Base-by-base conservation (phyloP, 2,797 vertebrate genomes). In the Cyprinodon diabolis region DNA sequence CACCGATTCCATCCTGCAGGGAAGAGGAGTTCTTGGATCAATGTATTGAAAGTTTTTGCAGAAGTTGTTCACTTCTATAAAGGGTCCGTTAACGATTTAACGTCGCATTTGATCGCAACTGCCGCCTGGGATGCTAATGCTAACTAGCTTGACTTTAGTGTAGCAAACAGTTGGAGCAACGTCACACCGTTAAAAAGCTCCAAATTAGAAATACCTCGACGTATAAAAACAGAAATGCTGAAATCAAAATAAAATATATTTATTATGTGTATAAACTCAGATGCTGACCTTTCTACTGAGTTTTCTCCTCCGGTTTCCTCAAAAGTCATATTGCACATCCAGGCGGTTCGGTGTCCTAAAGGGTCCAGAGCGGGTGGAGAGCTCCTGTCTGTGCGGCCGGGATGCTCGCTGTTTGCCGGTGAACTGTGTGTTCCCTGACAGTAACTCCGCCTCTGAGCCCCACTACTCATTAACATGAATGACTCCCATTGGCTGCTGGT, bases 261-360 rank as follows among this genome's bases (percentile, higher is more conserved):
- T 30, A 67, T 45, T 43, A 1, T 40, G 0, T 43, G 1, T 54
- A 25, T 23, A 13, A 21, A n/a, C 56, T 4, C 1, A 47, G 0
- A 0, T 13, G 43, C 77, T 37, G 67, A 97, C 97, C 96, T 96
- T 92, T 96, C 96, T 82, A 95, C 87, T 68, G 94, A 91, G 84
- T 95, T 95, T 30, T 97, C 97, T 85, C 95, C 95, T 55, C 93
- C 84, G 69, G 94, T 93, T 86, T 98, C 97, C 87, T 97, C 97
- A 90, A 98, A 94, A 92, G 97, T 98, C 97, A 98, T 97, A 82
- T 94, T 96, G 96, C 94, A 93, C 94, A 94, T 94, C 87, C 83
- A 80, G 90, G 86, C 81, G 83, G 82, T 23, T 66, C n/a, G 73
- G 15, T 71, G 75, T 73, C 65, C 66, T 2, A 66, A 25, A 77